Evolutionary conservation across 1,140 invertebrate genomes (phyloP), one percentile per base, ranked within the genome.

Genomic region (Philotrypesis tridentata): DNA sequence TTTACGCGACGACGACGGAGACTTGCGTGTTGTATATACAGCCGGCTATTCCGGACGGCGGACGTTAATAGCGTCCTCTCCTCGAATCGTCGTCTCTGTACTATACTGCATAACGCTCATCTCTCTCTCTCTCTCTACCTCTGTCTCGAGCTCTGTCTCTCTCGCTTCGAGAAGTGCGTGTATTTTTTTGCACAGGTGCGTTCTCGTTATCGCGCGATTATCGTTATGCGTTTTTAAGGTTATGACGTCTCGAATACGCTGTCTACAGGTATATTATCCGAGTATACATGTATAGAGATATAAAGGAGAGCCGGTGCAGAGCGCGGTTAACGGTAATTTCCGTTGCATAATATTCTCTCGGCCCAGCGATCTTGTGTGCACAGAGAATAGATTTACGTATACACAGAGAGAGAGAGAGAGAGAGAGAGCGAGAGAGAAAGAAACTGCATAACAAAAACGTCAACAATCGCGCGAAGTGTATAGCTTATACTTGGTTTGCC

Each of bases 1-100:
- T 55, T 55, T 55, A n/a, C 21, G 48, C 48, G 48, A 55, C 48
- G 21, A n/a, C 48, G 48, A 17, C 48, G 48, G 48, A 55, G 48
- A 55, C 48, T 55, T 25, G 60, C 23, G 60, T n/a, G 48, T 55
- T 55, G 48, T 55, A 55, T 55, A 55, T 55, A 55, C 48, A 55
- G 14, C 7, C 68, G 68, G 77, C 77, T 79, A 79, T 79, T 79
- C 77, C 77, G 77, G 37, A 79, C 68, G 77, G 68, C 68, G 77
- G 43, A 71, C 77, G 68, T 60, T 79, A 79, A 79, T 79, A 71
- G 77, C 77, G 77, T 60, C 77, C n/a, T 60, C 48, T 60, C 72
- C 29, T 74, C 72, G 70, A 25, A 27, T 55, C 48, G 23, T 25
- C 61, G 61, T 65, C 25, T 37, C 33, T 37, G 33, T 9, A 37